Evolutionary conservation across 2,888 invertebrate species (phyloP).

Genomic region (Drosophila macrospina): DNA sequence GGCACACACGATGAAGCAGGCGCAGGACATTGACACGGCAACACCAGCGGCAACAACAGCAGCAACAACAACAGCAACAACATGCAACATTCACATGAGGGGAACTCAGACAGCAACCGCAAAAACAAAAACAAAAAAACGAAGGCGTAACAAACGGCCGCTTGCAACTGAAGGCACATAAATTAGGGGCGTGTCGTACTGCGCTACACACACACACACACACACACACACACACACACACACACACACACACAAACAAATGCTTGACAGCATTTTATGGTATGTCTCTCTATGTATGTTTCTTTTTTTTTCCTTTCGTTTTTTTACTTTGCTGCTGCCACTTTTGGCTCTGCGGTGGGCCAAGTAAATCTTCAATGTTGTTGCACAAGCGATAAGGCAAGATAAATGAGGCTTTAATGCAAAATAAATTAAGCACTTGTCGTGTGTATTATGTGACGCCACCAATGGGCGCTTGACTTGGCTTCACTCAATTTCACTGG

Average conservation of each 20-base stretch:
- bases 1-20: slow-evolving; percentile 59
- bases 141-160: slow-evolving; percentile 65
- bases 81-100: slow-evolving; percentile 28
- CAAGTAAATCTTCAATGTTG: slow-evolving; percentile 79
- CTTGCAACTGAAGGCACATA: slow-evolving; percentile 75
- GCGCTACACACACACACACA: slow-evolving; percentile 21
- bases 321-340: slow-evolving; percentile 7
- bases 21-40: slow-evolving; percentile 68
- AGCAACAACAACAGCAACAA: slow-evolving; percentile 25
- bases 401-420: slow-evolving; percentile 80
- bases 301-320: no score
- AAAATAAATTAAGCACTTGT: slow-evolving; percentile 81
- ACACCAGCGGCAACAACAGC: slow-evolving; percentile 9
- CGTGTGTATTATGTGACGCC: slow-evolving; percentile 63
- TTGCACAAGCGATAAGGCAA: slow-evolving; percentile 78
- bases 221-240: not conserved
- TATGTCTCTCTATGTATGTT: slow-evolving; percentile 15
- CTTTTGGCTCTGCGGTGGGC: slow-evolving; percentile 29
- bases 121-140: slow-evolving; percentile 51
- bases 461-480: slow-evolving; percentile 24
- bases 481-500: slow-evolving; percentile 23
- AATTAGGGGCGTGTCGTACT: slow-evolving; percentile 72
- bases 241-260: slow-evolving; percentile 8
- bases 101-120: slow-evolving; percentile 40
- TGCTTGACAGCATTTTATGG: slow-evolving; percentile 40